Evolutionary conservation across 2,888 invertebrate species (phyloP), one percentile per base, ranked within the genome.

Genomic region (Tricholauxania praeusta): DNA sequence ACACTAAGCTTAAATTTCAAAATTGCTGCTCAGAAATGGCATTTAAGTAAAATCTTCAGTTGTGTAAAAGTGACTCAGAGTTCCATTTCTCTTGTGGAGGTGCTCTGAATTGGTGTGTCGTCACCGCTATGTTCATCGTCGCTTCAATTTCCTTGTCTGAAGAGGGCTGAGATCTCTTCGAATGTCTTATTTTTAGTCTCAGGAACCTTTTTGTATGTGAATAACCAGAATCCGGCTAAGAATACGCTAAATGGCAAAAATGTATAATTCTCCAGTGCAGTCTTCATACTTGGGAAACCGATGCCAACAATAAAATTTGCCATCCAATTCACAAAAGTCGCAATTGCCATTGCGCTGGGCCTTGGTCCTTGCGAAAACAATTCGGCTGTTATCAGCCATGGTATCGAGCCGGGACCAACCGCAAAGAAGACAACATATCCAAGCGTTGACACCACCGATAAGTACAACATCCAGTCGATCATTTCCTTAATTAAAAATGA

Each of bases 361-460:
- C 98, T 90, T 55, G 98, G 96, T 74, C 97, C 97, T 89, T 98
- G 97, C 63, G 96, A 96, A 90, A 98, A 98, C 80, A 98, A 91
- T 89, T 98, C 98, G 77, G 98, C 97, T 71, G 97, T 97, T 88
- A 98, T 97, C 92, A 98, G 95, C 98, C 98, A 98, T 49, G 98
- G 98, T 85, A 98, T 98, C 80, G 97, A 96, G 78, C 98, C 98
- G 53, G 98, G 98, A 39, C 98, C 98, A 81, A 98, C 94, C 79
- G 98, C 97, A 89, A 98, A 98, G 91, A 97, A 98, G 80, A 97
- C 96, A 83, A 98, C 98, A 90, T 96, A 98, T 87, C 94, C 92
- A 80, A 98, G 91, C 80, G 95, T 96, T 78, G 96, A 96, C 80
- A 96, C 94, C 88, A 98, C 97, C 79, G 96, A 96, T 83, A 95